Evolutionary conservation across 2,888 invertebrate species (phyloP).

Genomic region (Omphaloscelis lunosa): DNA sequence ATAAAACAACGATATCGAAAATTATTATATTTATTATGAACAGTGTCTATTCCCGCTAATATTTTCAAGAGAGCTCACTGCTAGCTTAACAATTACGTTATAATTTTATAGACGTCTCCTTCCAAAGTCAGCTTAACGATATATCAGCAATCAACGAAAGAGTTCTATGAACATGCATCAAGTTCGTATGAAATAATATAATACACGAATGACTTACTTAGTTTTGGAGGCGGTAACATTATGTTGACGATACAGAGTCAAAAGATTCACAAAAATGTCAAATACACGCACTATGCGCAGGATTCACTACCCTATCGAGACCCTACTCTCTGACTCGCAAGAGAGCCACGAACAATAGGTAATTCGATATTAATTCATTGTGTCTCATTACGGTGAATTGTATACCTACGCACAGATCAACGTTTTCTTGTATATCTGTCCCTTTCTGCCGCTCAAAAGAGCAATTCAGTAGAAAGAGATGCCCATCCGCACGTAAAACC

Average conservation of each 20-base stretch:
- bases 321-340: not conserved
- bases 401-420: not conserved
- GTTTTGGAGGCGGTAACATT: constrained; percentile 73
- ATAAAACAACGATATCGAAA: constrained; percentile 59
- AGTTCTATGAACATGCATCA: constrained; percentile 62
- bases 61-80: constrained; percentile 69
- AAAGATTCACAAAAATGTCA: constrained; percentile 24
- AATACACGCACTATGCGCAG: constrained; percentile 11
- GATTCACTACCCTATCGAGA: not conserved
- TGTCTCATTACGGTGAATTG: not conserved
- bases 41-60: constrained; percentile 68
- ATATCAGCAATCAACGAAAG: constrained; percentile 48
- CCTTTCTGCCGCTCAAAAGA: not conserved
- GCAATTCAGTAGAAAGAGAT: not conserved
- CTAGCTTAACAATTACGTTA: constrained; percentile 56
- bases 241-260: constrained; percentile 49
- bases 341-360: not conserved
- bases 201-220: constrained; percentile 60
- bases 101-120: constrained; percentile 52
- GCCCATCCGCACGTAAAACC: not conserved
- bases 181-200: constrained; percentile 54
- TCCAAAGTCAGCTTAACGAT: constrained; percentile 40
- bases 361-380: not conserved
- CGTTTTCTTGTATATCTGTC: not conserved
- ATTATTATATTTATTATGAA: constrained; percentile 72